Evolutionary conservation across 2,888 invertebrate species (phyloP), one percentile per base, ranked within the genome.

Genomic region (Germaria angustata): DNA sequence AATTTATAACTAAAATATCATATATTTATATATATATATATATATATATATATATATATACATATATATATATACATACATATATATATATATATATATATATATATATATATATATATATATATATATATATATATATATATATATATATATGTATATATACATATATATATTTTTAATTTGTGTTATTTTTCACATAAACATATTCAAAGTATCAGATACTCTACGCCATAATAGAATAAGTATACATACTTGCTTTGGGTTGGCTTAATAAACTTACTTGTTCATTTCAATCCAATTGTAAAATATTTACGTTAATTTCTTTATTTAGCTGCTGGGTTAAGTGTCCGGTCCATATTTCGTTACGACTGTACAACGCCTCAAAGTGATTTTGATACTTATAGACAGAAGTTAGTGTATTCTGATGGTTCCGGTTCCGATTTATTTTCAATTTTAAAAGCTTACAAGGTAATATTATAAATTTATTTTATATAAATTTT

Each of bases 291-390:
- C n/a, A 3, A 51, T n/a, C n/a, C 9, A 51, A 22, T 59, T 8
- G 9, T 32, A 4, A 15, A 39, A 13, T n/a, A 13, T 34, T 32
- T n/a, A n/a, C n/a, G n/a, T n/a, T 72, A 13, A 20, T 51, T 15
- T 63, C n/a, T 59, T 7, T 59, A 11, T 63, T 13, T 68, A 96
- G 97, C 96, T 84, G 96, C 97, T 68, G 95, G 96, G 0, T 93
- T 97, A 92, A 94, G 96, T 0, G 93, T 96, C 7, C 96, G 96
- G 87, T 95, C 94, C 85, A 92, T 98, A 69, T 98, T 97, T 89
- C 93, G 94, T 78, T 93, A 93, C 78, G 95, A 81, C 22, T 80
- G 77, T 7, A 9, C 73, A 75, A 20, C 76, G 44, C 93, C 94
- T 85, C 79, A 81, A 20, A 55, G 63, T 3, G 92, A 94, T 61